Percentiles rank a stretch among this genome's conserved stretches.
These are phyloP conservation scores for Zeuzera pyrina DNA, from an alignment of 2,888 invertebrate genomes.

Conservation along the genomic window DNA sequence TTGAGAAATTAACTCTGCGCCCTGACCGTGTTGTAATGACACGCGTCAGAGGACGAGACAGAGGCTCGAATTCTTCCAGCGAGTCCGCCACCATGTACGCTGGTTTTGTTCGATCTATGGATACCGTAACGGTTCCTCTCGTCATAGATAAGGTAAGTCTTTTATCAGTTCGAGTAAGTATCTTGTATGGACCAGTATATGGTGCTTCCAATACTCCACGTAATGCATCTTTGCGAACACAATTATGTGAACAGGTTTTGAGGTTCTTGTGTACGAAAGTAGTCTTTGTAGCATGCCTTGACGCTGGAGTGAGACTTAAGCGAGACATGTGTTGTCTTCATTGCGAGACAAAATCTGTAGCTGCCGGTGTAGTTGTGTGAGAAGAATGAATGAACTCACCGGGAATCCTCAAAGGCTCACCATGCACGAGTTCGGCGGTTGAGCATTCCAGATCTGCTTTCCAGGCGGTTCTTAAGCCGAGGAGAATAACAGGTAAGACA, in stretches of 20 bases:
- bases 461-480: not conserved
- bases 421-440: too few relatives aligned
- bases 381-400: constrained; percentile 14
- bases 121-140: constrained; percentile 3
- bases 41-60: too few relatives aligned
- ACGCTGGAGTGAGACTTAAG: not conserved
- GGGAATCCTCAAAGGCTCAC: too few relatives aligned
- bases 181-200: constrained; percentile 1
- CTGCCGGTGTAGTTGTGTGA: not conserved
- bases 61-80: too few relatives aligned
- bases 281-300: constrained; percentile 1
- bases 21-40: too few relatives aligned
- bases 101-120: constrained; percentile 1
- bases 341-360: constrained; percentile 1
- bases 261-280: constrained; percentile 1
- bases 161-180: not conserved
- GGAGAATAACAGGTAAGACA: not conserved
- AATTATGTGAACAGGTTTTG: not conserved
- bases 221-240: not conserved
- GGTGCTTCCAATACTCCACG: constrained; percentile 2
- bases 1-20: too few relatives aligned
- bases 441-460: constrained; percentile 9
- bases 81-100: constrained; percentile 1
- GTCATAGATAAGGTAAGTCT: not conserved
- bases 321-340: not conserved